Percentiles rank a stretch among this genome's conserved stretches.
These are phyloP conservation scores for Percopsis omiscomaycus DNA, from an alignment of 2,797 vertebrate genomes.

Conservation along the genomic window DNA sequence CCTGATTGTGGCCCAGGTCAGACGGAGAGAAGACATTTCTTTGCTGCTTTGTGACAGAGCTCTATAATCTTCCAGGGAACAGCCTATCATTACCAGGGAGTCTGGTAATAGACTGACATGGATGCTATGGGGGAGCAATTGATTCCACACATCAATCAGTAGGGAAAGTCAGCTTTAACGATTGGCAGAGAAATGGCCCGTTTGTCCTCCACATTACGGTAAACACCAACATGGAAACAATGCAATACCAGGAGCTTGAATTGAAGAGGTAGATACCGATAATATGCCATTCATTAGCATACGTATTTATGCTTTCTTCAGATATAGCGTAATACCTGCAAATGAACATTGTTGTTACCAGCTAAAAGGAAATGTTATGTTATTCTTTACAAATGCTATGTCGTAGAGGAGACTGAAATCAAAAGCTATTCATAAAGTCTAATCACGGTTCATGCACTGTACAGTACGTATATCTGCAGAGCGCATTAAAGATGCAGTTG, in stretches of 20 bases:
- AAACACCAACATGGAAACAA: slow-evolving; percentile 66
- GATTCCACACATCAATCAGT: slow-evolving; percentile 83
- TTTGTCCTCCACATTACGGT: slow-evolving; percentile 67
- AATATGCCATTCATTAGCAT: slow-evolving; percentile 56
- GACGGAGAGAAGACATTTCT: slow-evolving; percentile 68
- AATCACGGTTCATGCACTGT: no score
- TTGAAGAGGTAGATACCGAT: slow-evolving; percentile 56
- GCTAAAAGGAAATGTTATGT: slow-evolving; percentile 19
- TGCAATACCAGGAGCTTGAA: slow-evolving; percentile 47
- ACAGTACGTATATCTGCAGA: slow-evolving; percentile 29
- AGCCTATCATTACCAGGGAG: slow-evolving; percentile 81
- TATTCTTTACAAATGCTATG: background rate
- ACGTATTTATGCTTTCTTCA: slow-evolving; percentile 23
- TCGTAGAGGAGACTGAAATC: no score
- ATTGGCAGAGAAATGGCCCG: slow-evolving; percentile 76
- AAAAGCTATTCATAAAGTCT: no score
- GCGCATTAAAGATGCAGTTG: slow-evolving; percentile 61
- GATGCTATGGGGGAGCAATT: slow-evolving; percentile 82
- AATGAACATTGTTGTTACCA: slow-evolving; percentile 26
- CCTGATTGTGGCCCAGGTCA: slow-evolving; percentile 70
- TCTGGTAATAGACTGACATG: slow-evolving; percentile 81
- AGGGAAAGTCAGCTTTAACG: slow-evolving; percentile 72
- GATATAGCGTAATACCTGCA: slow-evolving; percentile 35
- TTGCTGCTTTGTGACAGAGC: slow-evolving; percentile 76
- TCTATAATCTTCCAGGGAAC: slow-evolving; percentile 79